Base-by-base conservation (phyloP, 1,140 invertebrate genomes). In the Pararge aegeria region DNA sequence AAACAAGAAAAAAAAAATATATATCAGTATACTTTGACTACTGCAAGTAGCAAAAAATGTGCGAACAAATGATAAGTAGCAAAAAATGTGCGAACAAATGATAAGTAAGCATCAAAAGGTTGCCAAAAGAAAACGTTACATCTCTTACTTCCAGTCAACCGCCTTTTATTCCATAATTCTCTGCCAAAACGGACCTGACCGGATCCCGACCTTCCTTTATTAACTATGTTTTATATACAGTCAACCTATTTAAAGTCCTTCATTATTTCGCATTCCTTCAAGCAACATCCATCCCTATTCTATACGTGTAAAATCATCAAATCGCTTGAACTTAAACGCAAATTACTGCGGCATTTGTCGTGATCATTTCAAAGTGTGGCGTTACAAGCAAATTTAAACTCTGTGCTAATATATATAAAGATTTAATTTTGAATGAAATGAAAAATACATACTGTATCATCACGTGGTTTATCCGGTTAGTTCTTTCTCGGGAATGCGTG, bases 91-190 rank as follows among this genome's bases (percentile, higher is more conserved):
- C 9, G 27, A 49, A 49, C 46, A 49, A 49, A 49, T 16, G 24
- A 27, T 46, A 20, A 46, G 42, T 1, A 46, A 20, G 16, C 40
- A 58, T 49, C 15, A 46, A 68, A 74, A 64, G 66, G 61, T 58
- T 52, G 61, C 55, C 48, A 54, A 44, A 56, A 65, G 55, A 63
- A 27, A 64, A 66, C 61, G 62, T 70, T 63, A 73, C 65, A 57
- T 68, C 73, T 63, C 61, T 68, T 65, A 63, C 51, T 71, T 68
- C 61, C 66, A 60, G 42, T 37, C 55, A 55, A 30, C 58, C 54
- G 64, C 66, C 61, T 68, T 74, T 71, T 70, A 69, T 72, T 65
- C 60, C 68, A 68, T 74, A 68, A 72, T 74, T 70, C 67, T 64
- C 61, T 64, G 69, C 61, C 60, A 50, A 64, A 69, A 65, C 58